Base-by-base conservation (phyloP, 2,888 invertebrate species). In the Chelonus formosanus region DNA sequence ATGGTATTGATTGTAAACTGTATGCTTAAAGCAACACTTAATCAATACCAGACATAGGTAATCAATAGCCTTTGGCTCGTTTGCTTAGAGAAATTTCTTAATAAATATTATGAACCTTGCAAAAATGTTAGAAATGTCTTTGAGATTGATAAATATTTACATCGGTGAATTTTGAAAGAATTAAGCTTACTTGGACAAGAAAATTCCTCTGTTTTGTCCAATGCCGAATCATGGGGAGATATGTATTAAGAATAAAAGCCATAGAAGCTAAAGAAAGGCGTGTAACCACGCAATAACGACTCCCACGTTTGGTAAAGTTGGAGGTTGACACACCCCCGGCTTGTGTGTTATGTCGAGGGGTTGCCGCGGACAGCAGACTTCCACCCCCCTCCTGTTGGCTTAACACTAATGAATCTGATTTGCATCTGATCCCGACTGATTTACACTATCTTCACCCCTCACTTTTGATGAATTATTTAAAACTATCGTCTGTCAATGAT, bases 321-420 rank as follows among this genome's bases (percentile, higher is more conserved):
- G 50, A 61, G 63, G 43, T 67, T 54, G 57, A 60, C 63, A 66
- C 63, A 66, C 65, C 65, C 63, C 58, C 63, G 60, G 60, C 54
- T 58, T 71, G 48, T 63, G 61, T 57, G 63, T 63, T 57, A 58
- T 6, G 55, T 32, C 48, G 54, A 57, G 67, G 68, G 62, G 63
- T 61, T 55, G 48, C 59, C 53, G 64, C 61, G 36, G 60, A 10
- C 54, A 35, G 10, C 58, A 48, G 44, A 64, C 64, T 64, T 59
- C 60, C 64, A 66, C 67, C 50, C 61, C 71, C 70, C 62, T 35
- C 70, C 62, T 35, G 65, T 66, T 70, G 75, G 79, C 78, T 79
- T 76, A 78, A 73, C 78, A 73, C 78, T 83, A 82, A 83, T 83
- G 83, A 83, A 82, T 81, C 80, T 79, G 77, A 83, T 83, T 83